Evolutionary conservation across 2,888 invertebrate species (phyloP).

Genomic region (Protonemura montana): DNA sequence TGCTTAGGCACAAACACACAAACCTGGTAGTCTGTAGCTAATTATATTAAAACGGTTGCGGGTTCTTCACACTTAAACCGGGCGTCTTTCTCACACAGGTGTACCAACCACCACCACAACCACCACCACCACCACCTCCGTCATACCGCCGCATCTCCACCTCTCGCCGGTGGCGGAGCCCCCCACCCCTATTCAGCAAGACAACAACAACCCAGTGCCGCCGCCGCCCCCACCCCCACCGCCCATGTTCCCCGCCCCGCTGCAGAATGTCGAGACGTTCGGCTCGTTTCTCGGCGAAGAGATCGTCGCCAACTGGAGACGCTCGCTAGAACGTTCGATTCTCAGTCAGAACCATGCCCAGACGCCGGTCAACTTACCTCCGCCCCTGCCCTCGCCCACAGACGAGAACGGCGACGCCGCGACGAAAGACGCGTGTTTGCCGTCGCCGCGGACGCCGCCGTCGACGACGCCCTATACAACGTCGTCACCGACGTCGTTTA

Average conservation of each 20-base stretch:
- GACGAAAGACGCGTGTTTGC: conserved; percentile 62
- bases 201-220: conserved; percentile 46
- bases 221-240: conserved; percentile 56
- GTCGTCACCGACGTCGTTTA: conserved; percentile 55
- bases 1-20: background rate
- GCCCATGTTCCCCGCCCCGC: conserved; percentile 63
- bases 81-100: conserved; percentile 46
- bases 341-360: conserved; percentile 51
- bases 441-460: conserved; percentile 63
- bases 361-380: conserved; percentile 57
- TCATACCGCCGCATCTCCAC: conserved; percentile 45
- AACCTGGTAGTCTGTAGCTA: background rate
- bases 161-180: conserved; percentile 28
- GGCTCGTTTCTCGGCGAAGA: conserved; percentile 82
- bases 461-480: conserved; percentile 54
- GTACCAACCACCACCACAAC: conserved; percentile 47
- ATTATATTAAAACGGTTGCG: conserved; percentile 12
- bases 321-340: conserved; percentile 68
- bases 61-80: conserved; percentile 24
- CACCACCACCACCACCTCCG: conserved; percentile 44
- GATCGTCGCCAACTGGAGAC: conserved; percentile 81
- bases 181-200: conserved; percentile 41
- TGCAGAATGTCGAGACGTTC: conserved; percentile 74
- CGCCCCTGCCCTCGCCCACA: conserved; percentile 60
- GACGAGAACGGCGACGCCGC: conserved; percentile 64